Base-by-base conservation (phyloP, 2,113 vertebrate species). In the Polypterus senegalus region DNA sequence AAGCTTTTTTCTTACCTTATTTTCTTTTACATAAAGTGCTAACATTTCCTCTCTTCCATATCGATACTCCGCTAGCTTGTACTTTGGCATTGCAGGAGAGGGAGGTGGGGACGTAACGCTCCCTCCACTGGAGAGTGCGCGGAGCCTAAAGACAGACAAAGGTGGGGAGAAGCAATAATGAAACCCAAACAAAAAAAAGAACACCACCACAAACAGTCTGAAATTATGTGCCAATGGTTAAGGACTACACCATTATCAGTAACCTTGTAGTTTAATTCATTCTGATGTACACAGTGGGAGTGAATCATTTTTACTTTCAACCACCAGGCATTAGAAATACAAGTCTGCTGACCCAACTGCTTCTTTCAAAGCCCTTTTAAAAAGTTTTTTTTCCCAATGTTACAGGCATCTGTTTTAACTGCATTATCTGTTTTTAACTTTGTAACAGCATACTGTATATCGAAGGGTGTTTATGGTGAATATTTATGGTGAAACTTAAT, bases 11-110 rank as follows among this genome's bases (percentile, higher is more conserved):
- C 27, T 62, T 45, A 89, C 92, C 90, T 92, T 94, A 81, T 91
- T 86, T 78, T 94, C 92, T 83, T 93, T 94, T 79, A 94, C 66
- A 71, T 93, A 94, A 88, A 94, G 92, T 81, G 92, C 92, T 87
- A 94, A 80, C 92, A 94, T 94, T 83, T 94, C 92, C 80, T 94
- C 92, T 74, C 92, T 83, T 73, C 92, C 92, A 7, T 94, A 94
- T 76, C 92, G 91, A 73, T 93, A 92, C 63, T 94, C 92, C 61
- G 92, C 92, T 78, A 94, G 81, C 82, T 94, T 94, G 83, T 94
- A 94, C 77, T 94, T 94, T 88, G 90, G 92, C 88, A 92, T 92
- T 81, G 91, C 91, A 10, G 92, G 92, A 73, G 91, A 94, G 57
- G 91, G 87, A 68, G 91, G 91, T 59, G 91, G 92, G 75, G 92